These are phyloP conservation scores for Macaca fascicularis DNA, from an alignment of 2,113 vertebrate species.

Conservation along the genomic window DNA sequence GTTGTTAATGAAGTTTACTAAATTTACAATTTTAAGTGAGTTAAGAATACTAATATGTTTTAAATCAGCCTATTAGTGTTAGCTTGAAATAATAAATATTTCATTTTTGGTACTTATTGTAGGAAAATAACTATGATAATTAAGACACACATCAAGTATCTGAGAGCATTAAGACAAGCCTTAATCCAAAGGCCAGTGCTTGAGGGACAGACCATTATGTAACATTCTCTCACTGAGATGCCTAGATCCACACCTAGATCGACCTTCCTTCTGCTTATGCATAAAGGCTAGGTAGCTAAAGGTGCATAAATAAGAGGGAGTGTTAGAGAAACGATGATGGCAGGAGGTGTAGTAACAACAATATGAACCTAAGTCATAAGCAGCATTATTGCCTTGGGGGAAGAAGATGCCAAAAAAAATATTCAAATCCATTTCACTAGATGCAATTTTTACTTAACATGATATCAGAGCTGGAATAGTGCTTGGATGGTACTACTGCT, in stretches of 20 bases:
- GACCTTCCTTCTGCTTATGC: background rate
- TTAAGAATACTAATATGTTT: background rate
- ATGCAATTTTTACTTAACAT: background rate
- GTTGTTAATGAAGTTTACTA: background rate
- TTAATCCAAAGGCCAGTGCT: background rate
- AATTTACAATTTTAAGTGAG: background rate
- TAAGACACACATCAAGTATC: background rate
- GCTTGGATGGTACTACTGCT: background rate
- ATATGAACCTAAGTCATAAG: background rate
- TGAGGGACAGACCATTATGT: background rate
- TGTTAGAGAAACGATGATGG: background rate
- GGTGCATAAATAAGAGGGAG: background rate
- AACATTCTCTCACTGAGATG: background rate
- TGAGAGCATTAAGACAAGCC: background rate
- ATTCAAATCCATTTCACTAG: background rate
- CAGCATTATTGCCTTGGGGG: background rate
- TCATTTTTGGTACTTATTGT: background rate
- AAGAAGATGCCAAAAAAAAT: background rate
- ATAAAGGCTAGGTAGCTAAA: rapidly evolving
- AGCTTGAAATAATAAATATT: background rate
- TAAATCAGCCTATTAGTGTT: background rate
- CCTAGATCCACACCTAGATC: too few relatives aligned
- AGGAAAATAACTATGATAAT: background rate
- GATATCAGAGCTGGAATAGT: background rate
- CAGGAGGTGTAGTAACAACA: background rate